Percentiles rank a stretch among this genome's conserved stretches.
Conservation (phyloP, 2,797 vertebrate species). For the Pelochelys cantorii region DNA sequence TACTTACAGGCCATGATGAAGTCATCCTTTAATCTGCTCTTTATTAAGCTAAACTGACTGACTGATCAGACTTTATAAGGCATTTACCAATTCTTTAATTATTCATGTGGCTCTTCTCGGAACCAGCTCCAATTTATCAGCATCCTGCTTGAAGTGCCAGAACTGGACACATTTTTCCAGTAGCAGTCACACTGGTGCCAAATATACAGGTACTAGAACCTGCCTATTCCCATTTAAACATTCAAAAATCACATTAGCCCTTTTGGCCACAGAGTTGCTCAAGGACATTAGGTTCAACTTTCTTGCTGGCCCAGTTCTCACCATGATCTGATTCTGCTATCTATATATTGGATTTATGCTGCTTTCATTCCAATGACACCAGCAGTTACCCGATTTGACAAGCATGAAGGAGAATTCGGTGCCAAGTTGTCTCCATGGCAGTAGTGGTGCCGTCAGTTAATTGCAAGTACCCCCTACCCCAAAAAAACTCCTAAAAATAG, state of each 20-base stretch:
- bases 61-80: neutral
- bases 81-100: neutral
- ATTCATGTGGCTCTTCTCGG: neutral
- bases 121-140: neutral
- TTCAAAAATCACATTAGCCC: neutral
- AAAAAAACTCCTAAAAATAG: neutral
- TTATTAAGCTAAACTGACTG: too few species aligned
- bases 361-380: neutral
- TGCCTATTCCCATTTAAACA: neutral
- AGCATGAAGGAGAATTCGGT: neutral
- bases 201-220: neutral
- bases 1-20: neutral
- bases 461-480: neutral
- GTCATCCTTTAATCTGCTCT: too few species aligned
- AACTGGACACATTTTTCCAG: neutral
- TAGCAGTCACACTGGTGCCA: neutral
- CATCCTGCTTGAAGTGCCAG: neutral
- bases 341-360: neutral
- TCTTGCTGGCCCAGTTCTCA: neutral
- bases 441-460: neutral
- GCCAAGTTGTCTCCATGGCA: fast-evolving
- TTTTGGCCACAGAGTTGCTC: neutral
- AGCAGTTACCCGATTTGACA: neutral
- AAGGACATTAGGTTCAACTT: too few species aligned
- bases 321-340: neutral